Conservation (phyloP, 2,113 vertebrate species). For the Daboia siamensis region DNA sequence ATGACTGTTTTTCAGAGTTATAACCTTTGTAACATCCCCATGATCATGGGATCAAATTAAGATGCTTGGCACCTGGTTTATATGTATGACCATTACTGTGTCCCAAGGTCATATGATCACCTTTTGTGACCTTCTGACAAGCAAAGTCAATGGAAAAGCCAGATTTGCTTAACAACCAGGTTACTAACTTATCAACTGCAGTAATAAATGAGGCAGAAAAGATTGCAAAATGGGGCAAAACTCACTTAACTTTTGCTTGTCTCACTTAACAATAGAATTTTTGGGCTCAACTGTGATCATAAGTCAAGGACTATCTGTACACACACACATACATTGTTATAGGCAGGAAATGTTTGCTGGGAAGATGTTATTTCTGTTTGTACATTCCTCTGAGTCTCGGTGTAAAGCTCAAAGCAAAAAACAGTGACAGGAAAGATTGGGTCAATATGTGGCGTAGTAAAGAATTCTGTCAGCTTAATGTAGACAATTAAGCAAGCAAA, state of each 20-base stretch:
- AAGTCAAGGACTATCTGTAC: neutral
- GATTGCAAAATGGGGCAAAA: neutral
- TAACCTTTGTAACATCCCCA: neutral
- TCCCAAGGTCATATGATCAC: neutral
- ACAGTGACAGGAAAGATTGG: neutral
- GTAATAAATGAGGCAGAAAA: neutral
- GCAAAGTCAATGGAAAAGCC: neutral
- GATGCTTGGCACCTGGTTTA: neutral
- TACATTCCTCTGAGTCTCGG: neutral
- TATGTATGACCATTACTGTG: neutral
- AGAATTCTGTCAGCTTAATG: neutral
- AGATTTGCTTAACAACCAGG: neutral
- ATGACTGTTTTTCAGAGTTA: neutral
- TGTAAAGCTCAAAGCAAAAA: neutral
- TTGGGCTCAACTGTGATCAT: neutral
- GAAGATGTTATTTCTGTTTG: neutral
- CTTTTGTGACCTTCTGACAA: neutral
- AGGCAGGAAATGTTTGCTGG: neutral
- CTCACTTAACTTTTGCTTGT: neutral
- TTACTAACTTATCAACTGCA: neutral
- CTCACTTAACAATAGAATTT: neutral
- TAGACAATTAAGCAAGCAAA: neutral
- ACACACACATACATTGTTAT: neutral
- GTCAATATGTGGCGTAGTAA: neutral
- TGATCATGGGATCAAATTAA: neutral